Base-by-base conservation (phyloP, 2,113 vertebrate genomes). In the Sebastes fasciatus region DNA sequence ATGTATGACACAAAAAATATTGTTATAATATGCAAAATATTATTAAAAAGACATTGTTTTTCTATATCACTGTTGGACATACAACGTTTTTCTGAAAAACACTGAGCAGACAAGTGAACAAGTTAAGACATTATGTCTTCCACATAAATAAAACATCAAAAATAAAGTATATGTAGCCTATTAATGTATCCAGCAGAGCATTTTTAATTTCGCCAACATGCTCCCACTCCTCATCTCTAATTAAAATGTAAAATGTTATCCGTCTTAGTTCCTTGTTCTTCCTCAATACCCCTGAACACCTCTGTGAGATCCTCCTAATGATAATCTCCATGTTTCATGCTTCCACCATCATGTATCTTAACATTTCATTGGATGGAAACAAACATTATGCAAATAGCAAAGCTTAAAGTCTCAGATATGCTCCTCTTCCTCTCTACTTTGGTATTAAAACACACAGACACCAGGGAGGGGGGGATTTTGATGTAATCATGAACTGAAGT, bases 301-400 rank as follows among this genome's bases (percentile, higher is more conserved):
- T 77, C 78, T 48, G 75, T 43, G 67, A 89, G 61, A 88, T 86
- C 82, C 64, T 57, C 17, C 64, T 77, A 89, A 87, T 91, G 88
- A 91, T 94, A 94, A 95, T 94, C 92, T 92, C 77, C 51, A 51
- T 34, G 71, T 87, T 86, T 89, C 66, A 94, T 93, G 93, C 92
- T 58, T 72, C 80, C 82, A 83, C 82, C 86, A 82, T 43, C 86
- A 51, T 82, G 57, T 57, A 73, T 80, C 82, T 89, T 87, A 86
- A 85, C 77, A 74, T 89, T 83, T 88, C 80, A 87, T 63, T 76
- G 83, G 71, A 82, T 83, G 58, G 78, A 91, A 92, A 91, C 86
- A 89, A 90, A 88, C 79, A 89, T 77, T 88, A 93, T 92, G 91
- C 85, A 87, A 89, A 94, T 93, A 10, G 42, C 49, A 14, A 82